phyloP scores from a whole-genome alignment of 1,140 invertebrate genomes.

The Argopecten irradians region DNA sequence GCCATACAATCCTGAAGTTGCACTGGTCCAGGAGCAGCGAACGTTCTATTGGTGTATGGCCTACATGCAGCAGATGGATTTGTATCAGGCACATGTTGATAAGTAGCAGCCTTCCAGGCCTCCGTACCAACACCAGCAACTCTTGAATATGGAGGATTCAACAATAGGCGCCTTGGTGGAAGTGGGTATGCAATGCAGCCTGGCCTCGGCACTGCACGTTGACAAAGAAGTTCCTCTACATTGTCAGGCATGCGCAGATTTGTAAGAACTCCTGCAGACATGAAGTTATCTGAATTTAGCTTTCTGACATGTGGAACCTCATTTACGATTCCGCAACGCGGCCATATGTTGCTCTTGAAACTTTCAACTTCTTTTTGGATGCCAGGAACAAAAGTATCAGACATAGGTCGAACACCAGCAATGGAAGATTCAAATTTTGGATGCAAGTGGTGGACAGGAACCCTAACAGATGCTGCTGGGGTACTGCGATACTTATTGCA shows the following conservation, averaged over 20 bases:
- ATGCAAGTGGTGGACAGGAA: too few species aligned
- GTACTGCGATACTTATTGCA: background rate
- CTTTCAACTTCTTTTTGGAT: background rate
- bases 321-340: background rate
- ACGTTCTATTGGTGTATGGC: background rate
- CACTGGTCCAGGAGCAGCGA: background rate
- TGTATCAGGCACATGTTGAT: background rate
- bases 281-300: background rate
- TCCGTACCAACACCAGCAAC: background rate
- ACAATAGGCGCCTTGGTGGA: background rate
- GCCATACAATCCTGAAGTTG: background rate
- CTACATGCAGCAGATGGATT: background rate
- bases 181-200: background rate
- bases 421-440: too few species aligned
- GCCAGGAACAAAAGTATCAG: too few species aligned
- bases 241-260: background rate
- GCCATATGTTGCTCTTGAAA: background rate
- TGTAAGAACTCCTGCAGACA: background rate
- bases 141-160: background rate
- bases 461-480: background rate
- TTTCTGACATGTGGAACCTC: background rate
- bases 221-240: background rate
- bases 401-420: too few species aligned
- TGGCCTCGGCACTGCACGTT: background rate
- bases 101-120: background rate